Evolutionary conservation across 2,113 vertebrate species (phyloP), one percentile per base, ranked within the genome.

Genomic region (Colinus virginianus): DNA sequence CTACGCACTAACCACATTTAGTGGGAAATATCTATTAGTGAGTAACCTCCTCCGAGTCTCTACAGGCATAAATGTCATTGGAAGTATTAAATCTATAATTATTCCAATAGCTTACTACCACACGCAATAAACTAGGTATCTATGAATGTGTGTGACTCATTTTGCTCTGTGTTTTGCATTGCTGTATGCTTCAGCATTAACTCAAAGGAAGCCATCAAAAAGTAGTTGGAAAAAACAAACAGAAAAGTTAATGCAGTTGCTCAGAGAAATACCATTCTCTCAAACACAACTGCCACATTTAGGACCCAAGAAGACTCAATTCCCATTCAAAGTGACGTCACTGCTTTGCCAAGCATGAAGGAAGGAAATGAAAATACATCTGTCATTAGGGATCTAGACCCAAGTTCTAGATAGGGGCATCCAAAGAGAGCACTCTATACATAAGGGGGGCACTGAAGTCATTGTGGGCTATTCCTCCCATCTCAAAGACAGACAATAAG

Each of bases 51-150:
- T 80, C 58, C 34, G 56, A 87, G 45, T 88, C 68, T 94, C 82
- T 53, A 46, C 6, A 83, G 61, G 30, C 38, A 88, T 80, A 88
- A 91, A 79, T 43, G 80, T 90, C 78, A 93, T 46, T 92, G 88
- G 34, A 92, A 79, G n/a, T 38, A 78, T 80, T 69, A 87, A 64
- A 87, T 88, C 63, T 87, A 9, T 70, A 92, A 84, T 88, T 87
- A 93, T 64, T 93, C 79, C 84, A 82, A 56, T 61, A 93, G 89
- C 45, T 84, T 82, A 43, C 75, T 51, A 71, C 26, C 51, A 76
- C 87, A 87, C 74, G 59, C 59, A 82, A 80, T 53, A 55, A 78
- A n/a, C 62, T 63, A 64, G 48, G 68, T 72, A 82, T 86, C 38
- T 25, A 55, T 0, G 5, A 91, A 42, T 13, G 13, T 0, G 9